Base-by-base conservation (phyloP, 2,797 vertebrate species). In the Denticeps clupeoides region DNA sequence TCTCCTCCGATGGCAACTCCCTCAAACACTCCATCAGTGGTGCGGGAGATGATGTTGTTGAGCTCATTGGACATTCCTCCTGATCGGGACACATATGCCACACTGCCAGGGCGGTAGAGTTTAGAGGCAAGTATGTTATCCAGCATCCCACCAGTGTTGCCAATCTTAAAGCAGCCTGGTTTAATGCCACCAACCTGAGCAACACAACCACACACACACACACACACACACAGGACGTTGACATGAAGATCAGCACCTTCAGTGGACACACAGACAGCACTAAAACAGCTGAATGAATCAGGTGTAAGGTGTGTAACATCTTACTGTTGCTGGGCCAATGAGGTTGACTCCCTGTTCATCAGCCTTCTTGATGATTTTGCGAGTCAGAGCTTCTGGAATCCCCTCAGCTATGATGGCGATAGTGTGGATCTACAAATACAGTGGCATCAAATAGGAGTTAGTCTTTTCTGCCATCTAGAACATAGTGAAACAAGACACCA, bases 1-100 rank as follows among this genome's bases (percentile, higher is more conserved):
- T 98, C 94, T 41, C 94, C 94, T 13, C 94, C 94, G 0, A 98
- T 98, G 60, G 94, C 94, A 57, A 98, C 94, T 0, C 93, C 94
- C 67, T 97, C 94, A 0, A 83, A 97, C 45, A 97, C 93, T 0
- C 94, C 93, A 0, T 98, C 94, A 0, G 94, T 97, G 24, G 88
- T 87, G 55, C 89, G 72, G 12, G 92, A 96, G 64, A 98, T 86
- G 53, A 98, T 98, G 69, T 98, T 98, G 83, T 98, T 98, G 51
- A 98, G 86, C 69, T 97, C 94, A 0, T 98, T 98, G 64, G 93
- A 97, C 94, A 98, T 98, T 5, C 94, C 94, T 8, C 93, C 94
- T 0, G 94, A 98, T 7, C 94, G 88, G 0, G 94, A 98, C 15
- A 97, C 93, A 0, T 97, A 98, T 0, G 91, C 93, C 64, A 97